Percentiles rank a stretch among this genome's conserved stretches.
Conservation (phyloP, 2,888 invertebrate species). For the Cheilosia scutellata region DNA sequence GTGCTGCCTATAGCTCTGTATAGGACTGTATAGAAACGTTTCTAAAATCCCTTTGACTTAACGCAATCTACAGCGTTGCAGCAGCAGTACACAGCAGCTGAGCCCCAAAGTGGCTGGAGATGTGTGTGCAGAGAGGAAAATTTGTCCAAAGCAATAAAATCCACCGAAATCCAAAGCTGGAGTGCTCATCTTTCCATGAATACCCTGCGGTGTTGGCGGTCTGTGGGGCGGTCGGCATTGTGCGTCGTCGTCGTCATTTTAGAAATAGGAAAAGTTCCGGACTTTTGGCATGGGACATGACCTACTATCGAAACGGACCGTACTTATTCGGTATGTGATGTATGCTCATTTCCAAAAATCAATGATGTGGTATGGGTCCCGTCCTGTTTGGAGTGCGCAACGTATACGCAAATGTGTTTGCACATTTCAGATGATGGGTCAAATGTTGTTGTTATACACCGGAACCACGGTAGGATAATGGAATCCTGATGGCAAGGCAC, state of each 20-base stretch:
- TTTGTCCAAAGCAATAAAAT: slow-evolving; percentile 50
- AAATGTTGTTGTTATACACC: slow-evolving; percentile 33
- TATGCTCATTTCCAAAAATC: slow-evolving; percentile 51
- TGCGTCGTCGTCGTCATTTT: slow-evolving; percentile 16
- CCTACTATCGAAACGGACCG: slow-evolving; percentile 52
- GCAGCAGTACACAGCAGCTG: background rate
- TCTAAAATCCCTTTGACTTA: slow-evolving; percentile 56
- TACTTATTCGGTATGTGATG: slow-evolving; percentile 42
- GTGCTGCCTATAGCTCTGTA: background rate
- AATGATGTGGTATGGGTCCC: slow-evolving; percentile 20
- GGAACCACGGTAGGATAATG: slow-evolving; percentile 53
- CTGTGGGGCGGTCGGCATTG: background rate
- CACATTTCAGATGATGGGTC: slow-evolving; percentile 51
- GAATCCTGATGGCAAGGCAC: slow-evolving; percentile 34
- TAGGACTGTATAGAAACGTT: background rate
- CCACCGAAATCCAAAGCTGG: slow-evolving; percentile 42
- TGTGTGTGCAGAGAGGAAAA: background rate
- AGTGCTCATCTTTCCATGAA: slow-evolving; percentile 34
- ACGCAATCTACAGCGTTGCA: slow-evolving; percentile 51
- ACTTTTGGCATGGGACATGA: slow-evolving; percentile 55
- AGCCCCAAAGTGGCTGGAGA: background rate
- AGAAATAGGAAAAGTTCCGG: slow-evolving; percentile 57
- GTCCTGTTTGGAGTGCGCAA: background rate
- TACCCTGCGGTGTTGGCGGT: background rate
- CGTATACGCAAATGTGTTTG: slow-evolving; percentile 55